Base-by-base conservation (phyloP, 2,113 vertebrate genomes). In the Proteles cristata region DNA sequence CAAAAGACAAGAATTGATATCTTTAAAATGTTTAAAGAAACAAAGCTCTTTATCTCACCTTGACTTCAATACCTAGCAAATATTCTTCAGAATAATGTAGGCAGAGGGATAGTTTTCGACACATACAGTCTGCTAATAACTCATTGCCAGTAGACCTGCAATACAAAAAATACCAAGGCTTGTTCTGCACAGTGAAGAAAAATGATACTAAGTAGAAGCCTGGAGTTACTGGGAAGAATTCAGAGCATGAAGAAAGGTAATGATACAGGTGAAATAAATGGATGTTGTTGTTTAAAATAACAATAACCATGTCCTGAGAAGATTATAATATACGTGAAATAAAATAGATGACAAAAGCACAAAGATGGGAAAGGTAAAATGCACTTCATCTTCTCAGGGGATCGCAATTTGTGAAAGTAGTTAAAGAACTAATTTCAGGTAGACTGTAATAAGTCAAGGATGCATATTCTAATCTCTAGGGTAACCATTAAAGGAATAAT, bases 401-500 rank as follows among this genome's bases (percentile, higher is more conserved):
- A 26, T 95, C 91, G 17, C 15, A 86, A 73, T 96, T 90, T 88
- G 69, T 69, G 61, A 8, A 77, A 73, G 45, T 85, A 88, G 17
- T 90, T 91, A 94, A 96, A 92, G 43, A 91, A 88, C 66, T 88
- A 94, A 94, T 94, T 93, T 94, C 93, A 88, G 68, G 35, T 96
- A 96, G 53, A 81, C 12, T 96, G 8, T 83, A 95, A 74, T 90
- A 96, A 97, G 35, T 93, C 65, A 97, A 94, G 69, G 45, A 85
- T 76, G 66, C 43, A 77, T 66, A 53, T 61, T 91, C 28, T 97
- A 94, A 77, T 96, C 92, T 96, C 82, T 48, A 96, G 15, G 77
- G 93, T 85, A 96, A 86, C 77, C 26, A 94, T 97, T 94, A 96
- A 94, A 61, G 91, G 88, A 96, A 95, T 87, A 93, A 91, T 97